These are phyloP conservation scores for Paramuricea clavata DNA, from an alignment of 92 coral and sea anemone species.

Conservation along the genomic window DNA sequence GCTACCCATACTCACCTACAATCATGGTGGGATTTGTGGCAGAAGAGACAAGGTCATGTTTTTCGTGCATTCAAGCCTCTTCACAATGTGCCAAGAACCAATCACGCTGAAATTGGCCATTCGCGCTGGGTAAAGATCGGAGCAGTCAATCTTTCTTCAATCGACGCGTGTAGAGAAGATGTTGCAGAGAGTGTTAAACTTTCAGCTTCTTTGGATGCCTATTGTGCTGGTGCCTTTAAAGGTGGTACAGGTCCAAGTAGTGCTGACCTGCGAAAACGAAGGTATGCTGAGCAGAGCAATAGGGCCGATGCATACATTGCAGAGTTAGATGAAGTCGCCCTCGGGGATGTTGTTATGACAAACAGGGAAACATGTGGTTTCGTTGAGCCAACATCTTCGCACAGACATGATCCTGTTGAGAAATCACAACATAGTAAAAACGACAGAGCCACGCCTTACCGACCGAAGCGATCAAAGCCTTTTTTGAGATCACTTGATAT, in stretches of 20 bases:
- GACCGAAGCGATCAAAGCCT: slow-evolving; percentile 50
- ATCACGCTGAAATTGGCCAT: slow-evolving; percentile 56
- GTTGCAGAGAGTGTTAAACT: slow-evolving; percentile 57
- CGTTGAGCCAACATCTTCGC: slow-evolving; percentile 58
- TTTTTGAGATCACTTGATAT: slow-evolving; percentile 25
- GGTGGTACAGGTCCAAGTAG: slow-evolving; percentile 64
- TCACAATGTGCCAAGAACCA: slow-evolving; percentile 52
- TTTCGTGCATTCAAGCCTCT: slow-evolving; percentile 54
- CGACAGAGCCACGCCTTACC: slow-evolving; percentile 44
- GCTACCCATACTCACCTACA: slow-evolving; percentile 41
- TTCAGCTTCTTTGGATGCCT: slow-evolving; percentile 41
- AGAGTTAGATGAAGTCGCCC: slow-evolving; percentile 48
- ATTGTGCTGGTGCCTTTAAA: slow-evolving; percentile 50
- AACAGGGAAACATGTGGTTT: slow-evolving; percentile 58
- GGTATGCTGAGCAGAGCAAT: slow-evolving; percentile 59
- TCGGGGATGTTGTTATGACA: slow-evolving; percentile 21
- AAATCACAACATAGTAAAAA: background rate
- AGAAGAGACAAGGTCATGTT: slow-evolving; percentile 49
- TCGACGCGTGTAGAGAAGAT: slow-evolving; percentile 59
- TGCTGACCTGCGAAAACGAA: slow-evolving; percentile 59
- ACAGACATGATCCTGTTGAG: slow-evolving; percentile 60
- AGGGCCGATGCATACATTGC: slow-evolving; percentile 68
- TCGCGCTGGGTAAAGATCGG: slow-evolving; percentile 58
- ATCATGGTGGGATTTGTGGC: slow-evolving; percentile 73
- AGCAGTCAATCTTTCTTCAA: slow-evolving; percentile 38